phyloP scores from a whole-genome alignment of 2,797 vertebrate genomes.

The Valencia hispanica region DNA sequence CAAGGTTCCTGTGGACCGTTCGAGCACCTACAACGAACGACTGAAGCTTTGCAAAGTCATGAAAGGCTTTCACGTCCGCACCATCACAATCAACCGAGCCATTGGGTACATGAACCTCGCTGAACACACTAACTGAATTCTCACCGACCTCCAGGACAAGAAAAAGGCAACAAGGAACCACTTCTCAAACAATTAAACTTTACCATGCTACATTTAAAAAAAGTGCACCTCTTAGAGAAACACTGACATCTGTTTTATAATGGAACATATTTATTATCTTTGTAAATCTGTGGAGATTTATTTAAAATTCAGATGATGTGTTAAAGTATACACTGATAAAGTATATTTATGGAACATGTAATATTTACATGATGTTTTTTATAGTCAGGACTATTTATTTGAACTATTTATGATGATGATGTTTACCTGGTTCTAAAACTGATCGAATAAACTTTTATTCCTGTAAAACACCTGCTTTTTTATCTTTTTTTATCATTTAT shows the following conservation, averaged over 20 bases:
- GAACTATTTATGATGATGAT: constrained; percentile 56
- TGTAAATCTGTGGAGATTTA: not conserved
- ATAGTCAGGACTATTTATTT: constrained; percentile 48
- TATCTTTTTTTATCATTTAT: not conserved
- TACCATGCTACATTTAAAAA: not conserved
- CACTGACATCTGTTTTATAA: constrained; percentile 31
- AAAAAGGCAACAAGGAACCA: not conserved
- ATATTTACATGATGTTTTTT: constrained; percentile 40
- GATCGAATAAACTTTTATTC: constrained; percentile 57
- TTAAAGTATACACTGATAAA: constrained; percentile 32
- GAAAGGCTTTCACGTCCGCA: constrained; percentile 74
- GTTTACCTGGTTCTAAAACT: constrained; percentile 39
- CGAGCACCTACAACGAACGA: constrained; percentile 57
- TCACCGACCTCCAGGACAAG: not conserved
- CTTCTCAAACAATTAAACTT: not conserved
- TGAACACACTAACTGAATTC: constrained; percentile 43
- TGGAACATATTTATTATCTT: constrained; percentile 31
- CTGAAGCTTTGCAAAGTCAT: constrained; percentile 76
- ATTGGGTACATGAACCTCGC: constrained; percentile 64
- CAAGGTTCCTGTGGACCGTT: constrained; percentile 29
- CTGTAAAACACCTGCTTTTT: constrained; percentile 28
- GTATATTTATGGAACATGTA: constrained; percentile 34
- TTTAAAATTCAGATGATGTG: constrained; percentile 39
- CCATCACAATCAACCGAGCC: constrained; percentile 77
- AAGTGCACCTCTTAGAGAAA: constrained; percentile 25